phyloP scores from a whole-genome alignment of 2,888 invertebrate species.

The Thereva nobilitata region DNA sequence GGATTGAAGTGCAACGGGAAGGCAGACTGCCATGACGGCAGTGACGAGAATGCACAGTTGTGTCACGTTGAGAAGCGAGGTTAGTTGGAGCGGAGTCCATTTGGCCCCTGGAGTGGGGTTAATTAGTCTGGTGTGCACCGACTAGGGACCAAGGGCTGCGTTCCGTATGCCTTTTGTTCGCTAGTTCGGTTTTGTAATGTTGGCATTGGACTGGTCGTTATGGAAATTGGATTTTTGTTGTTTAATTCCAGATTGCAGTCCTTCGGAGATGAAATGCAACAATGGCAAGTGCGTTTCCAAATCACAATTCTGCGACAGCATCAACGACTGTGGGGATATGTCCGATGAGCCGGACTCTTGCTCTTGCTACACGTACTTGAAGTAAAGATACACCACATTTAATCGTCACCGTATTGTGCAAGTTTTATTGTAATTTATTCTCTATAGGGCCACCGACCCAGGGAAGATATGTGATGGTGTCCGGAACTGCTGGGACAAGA shows the following conservation, averaged over 20 bases:
- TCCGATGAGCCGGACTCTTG: slow-evolving; percentile 72
- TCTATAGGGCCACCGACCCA: slow-evolving; percentile 64
- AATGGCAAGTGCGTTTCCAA: slow-evolving; percentile 72
- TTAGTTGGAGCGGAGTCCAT: slow-evolving; percentile 36
- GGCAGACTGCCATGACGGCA: slow-evolving; percentile 69
- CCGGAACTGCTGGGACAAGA: slow-evolving; percentile 75
- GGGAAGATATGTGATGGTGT: slow-evolving; percentile 75
- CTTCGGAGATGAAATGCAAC: slow-evolving; percentile 66
- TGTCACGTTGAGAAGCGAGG: slow-evolving; percentile 49
- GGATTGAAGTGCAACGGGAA: slow-evolving; percentile 69
- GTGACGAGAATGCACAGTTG: slow-evolving; percentile 63
- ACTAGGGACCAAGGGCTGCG: neutral
- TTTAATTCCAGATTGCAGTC: slow-evolving; percentile 63
- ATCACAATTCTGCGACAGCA: slow-evolving; percentile 69
- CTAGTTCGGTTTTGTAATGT: neutral
- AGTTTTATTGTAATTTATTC: neutral
- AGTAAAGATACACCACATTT: slow-evolving; percentile 48
- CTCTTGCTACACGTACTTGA: slow-evolving; percentile 69
- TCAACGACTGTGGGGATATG: slow-evolving; percentile 70
- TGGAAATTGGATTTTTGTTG: slow-evolving; percentile 17
- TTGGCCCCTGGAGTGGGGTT: neutral
- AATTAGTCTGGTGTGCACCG: neutral
- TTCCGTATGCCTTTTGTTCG: neutral
- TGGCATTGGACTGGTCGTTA: neutral
- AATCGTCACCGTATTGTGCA: neutral